Evolutionary conservation across 2,888 invertebrate species (phyloP), one percentile per base, ranked within the genome.

Genomic region (Calliopum simillimum): DNA sequence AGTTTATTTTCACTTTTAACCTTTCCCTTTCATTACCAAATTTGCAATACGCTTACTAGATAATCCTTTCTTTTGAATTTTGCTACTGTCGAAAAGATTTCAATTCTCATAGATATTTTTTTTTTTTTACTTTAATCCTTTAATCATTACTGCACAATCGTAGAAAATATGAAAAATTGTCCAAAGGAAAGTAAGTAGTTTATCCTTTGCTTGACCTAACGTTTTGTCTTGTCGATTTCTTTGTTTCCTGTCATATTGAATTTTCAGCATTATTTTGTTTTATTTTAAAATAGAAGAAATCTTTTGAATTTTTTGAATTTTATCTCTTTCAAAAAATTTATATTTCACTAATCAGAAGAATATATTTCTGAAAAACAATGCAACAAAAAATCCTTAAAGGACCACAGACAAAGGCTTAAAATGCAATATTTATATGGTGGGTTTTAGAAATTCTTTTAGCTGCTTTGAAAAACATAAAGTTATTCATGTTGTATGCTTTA

Each of bases 81-180:
- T 21, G 19, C 46, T 23, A 21, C 47, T 46, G 3, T 12, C 14
- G 13, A 46, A 41, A 46, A 46, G 8, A 61, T 12, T 46, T 19
- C 33, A 8, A 33, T 33, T 33, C 33, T 59, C 23, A 61, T 23
- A 23, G 61, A 61, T 3, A 53, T 53, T 19, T 53, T 13, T 23
- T 46, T 46, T 47, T 25, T 61, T 53, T 13, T 23, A 61, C 61
- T 47, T 25, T 61, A 61, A 61, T 61, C 61, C 46, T 61, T 46
- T 61, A 61, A 61, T 61, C 61, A 23, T 46, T 16, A 5, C 61
- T 61, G 23, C 61, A 61, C 46, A 61, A 61, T 61, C 23, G 47
- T 21, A 21, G 14, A 44, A 46, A 44, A 46, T 61, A 44, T 21
- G 14, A 61, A 61, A 61, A 14, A 19, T 43, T 1, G 23, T 21